These are phyloP conservation scores for Turnix velox DNA, from an alignment of 2,113 vertebrate species.

Conservation along the genomic window DNA sequence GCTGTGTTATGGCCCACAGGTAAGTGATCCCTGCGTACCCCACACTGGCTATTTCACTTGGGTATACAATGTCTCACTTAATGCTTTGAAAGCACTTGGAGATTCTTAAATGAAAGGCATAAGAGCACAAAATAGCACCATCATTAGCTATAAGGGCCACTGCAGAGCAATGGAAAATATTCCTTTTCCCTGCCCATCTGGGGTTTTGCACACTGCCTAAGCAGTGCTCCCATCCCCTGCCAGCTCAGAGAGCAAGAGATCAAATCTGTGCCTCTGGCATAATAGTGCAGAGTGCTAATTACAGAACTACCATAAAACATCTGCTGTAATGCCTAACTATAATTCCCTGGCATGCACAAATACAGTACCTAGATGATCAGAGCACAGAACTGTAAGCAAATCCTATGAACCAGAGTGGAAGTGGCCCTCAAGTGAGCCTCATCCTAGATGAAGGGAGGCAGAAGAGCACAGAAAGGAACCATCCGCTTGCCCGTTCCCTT, in stretches of 20 bases:
- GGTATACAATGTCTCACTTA: not conserved
- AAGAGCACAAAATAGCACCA: not conserved
- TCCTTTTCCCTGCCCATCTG: slow-evolving; percentile 12
- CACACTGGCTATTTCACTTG: not conserved
- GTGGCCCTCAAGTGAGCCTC: not conserved
- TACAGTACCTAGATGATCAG: not conserved
- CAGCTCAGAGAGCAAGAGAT: slow-evolving; percentile 51
- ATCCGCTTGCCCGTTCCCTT: rapidly evolving
- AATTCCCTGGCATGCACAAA: slow-evolving; percentile 19
- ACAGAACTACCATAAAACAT: slow-evolving; percentile 47
- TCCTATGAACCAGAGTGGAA: not conserved
- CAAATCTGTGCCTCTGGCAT: slow-evolving; percentile 34
- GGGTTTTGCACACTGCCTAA: slow-evolving; percentile 14
- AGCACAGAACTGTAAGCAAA: not conserved
- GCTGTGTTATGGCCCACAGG: not conserved
- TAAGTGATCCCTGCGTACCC: not conserved
- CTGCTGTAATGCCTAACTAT: slow-evolving; percentile 39
- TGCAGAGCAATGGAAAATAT: slow-evolving; percentile 21
- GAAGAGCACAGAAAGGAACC: not conserved
- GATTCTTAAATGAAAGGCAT: slow-evolving; percentile 31
- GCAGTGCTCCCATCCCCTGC: slow-evolving; percentile 18
- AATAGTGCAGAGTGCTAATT: slow-evolving; percentile 32
- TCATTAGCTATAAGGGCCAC: not conserved
- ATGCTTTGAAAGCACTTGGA: not conserved
- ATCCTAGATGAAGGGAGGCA: not conserved